phyloP scores from a whole-genome alignment of 2,888 invertebrate species.

The Xestia c-nigrum region DNA sequence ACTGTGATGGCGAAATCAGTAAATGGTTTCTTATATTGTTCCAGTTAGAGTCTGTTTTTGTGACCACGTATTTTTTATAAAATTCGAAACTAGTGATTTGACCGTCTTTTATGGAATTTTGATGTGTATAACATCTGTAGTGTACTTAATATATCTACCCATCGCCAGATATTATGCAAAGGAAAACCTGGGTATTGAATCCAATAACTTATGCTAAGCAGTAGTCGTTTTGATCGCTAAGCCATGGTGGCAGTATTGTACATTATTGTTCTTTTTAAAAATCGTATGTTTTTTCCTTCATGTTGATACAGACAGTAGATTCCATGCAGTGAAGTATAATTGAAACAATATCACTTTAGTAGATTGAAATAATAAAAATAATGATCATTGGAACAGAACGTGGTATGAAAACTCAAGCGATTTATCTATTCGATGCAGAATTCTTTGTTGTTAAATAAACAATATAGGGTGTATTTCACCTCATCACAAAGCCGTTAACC shows the following conservation, averaged over 20 bases:
- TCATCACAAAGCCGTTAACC: no score
- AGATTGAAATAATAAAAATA: constrained; percentile 38
- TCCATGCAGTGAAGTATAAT: not conserved
- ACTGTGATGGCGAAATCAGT: not conserved
- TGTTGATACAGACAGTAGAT: not conserved
- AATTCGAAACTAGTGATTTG: not conserved
- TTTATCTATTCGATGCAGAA: not conserved
- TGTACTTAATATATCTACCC: no score
- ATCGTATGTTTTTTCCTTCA: not conserved
- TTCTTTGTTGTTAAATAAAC: not conserved
- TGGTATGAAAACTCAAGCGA: not conserved
- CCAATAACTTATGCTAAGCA: not conserved
- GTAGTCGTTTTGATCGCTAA: not conserved
- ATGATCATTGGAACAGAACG: constrained; percentile 37
- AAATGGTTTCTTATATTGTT: not conserved
- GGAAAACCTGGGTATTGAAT: not conserved
- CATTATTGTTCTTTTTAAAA: not conserved
- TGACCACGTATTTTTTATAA: not conserved
- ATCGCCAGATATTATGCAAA: no score
- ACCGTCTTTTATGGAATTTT: not conserved
- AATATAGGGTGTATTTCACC: no score
- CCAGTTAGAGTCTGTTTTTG: not conserved
- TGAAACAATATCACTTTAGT: constrained; percentile 8
- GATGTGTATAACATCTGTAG: not conserved
- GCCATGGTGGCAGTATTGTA: not conserved